phyloP scores from a whole-genome alignment of 1,140 invertebrate species.

The Atta cephalotes region DNA sequence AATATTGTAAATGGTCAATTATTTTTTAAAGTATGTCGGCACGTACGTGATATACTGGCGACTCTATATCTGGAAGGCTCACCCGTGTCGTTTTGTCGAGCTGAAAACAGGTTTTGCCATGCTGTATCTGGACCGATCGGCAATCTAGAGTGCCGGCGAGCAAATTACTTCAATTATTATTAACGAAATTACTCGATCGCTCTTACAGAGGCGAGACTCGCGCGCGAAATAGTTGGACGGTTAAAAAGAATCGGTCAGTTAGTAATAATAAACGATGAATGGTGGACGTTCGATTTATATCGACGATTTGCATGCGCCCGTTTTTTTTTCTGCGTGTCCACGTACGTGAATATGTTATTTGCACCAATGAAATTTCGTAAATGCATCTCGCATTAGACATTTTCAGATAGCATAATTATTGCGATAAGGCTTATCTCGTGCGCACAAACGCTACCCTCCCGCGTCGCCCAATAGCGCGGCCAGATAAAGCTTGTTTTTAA shows the following conservation, averaged over 20 bases:
- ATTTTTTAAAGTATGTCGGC: conserved; percentile 43
- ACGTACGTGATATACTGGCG: conserved; percentile 53
- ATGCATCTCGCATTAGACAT: conserved; percentile 57
- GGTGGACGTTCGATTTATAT: conserved; percentile 38
- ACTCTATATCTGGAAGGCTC: conserved; percentile 38
- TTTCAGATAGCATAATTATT: conserved; percentile 79
- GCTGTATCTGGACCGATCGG: conserved; percentile 46
- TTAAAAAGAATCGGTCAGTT: conserved; percentile 40
- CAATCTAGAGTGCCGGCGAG: conserved; percentile 53
- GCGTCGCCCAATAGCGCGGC: conserved; percentile 62
- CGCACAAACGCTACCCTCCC: conserved; percentile 60
- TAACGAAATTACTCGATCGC: conserved; percentile 64
- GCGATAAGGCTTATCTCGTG: conserved; percentile 78
- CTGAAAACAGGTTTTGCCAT: conserved; percentile 50
- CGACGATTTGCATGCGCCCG: conserved; percentile 43
- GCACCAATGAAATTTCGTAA: conserved; percentile 68
- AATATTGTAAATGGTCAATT: conserved; percentile 40
- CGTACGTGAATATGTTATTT: not conserved
- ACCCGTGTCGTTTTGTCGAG: conserved; percentile 49
- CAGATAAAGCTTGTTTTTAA: conserved; percentile 81
- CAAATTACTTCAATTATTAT: conserved; percentile 65
- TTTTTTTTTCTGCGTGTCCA: not conserved
- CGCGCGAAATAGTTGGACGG: conserved; percentile 46
- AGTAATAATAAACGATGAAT: conserved; percentile 52
- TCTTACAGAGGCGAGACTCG: conserved; percentile 49